Percentiles rank a stretch among this genome's conserved stretches.
These are phyloP conservation scores for Urophycis tenuis DNA, from an alignment of 2,797 vertebrate species.

Conservation along the genomic window DNA sequence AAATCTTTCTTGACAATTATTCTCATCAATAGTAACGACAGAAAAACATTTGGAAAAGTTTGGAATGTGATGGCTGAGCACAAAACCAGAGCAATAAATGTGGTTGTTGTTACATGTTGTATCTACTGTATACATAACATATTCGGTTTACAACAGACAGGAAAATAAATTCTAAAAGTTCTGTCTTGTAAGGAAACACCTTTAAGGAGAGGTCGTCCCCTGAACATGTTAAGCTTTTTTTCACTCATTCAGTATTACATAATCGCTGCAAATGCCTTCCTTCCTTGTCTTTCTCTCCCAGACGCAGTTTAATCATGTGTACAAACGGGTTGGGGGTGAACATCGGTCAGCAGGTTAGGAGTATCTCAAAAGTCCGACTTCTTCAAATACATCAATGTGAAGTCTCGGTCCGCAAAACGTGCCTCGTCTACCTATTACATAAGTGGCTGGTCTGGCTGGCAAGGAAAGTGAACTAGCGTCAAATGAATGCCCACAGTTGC, in stretches of 20 bases:
- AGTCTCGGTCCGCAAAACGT: background rate
- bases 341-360: slow-evolving; percentile 70
- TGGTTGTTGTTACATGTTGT: background rate
- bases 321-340: slow-evolving; percentile 48
- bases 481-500: background rate
- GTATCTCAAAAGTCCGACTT: slow-evolving; percentile 70
- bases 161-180: background rate
- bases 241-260: slow-evolving; percentile 73
- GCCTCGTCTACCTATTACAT: slow-evolving; percentile 62
- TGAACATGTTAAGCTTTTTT: slow-evolving; percentile 42
- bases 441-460: slow-evolving; percentile 56
- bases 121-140: background rate
- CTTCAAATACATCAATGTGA: slow-evolving; percentile 54
- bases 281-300: slow-evolving; percentile 66
- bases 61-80: background rate
- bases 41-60: background rate
- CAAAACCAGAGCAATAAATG: background rate
- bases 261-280: slow-evolving; percentile 63
- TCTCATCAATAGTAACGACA: background rate
- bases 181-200: slow-evolving; percentile 15
- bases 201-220: slow-evolving; percentile 53
- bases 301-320: slow-evolving; percentile 68
- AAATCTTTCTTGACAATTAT: background rate
- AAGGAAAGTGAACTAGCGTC: background rate
- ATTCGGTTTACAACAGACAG: background rate